Percentiles rank a stretch among this genome's conserved stretches.
Conservation (phyloP, 2,888 invertebrate genomes). For the Gerris lacustris region DNA sequence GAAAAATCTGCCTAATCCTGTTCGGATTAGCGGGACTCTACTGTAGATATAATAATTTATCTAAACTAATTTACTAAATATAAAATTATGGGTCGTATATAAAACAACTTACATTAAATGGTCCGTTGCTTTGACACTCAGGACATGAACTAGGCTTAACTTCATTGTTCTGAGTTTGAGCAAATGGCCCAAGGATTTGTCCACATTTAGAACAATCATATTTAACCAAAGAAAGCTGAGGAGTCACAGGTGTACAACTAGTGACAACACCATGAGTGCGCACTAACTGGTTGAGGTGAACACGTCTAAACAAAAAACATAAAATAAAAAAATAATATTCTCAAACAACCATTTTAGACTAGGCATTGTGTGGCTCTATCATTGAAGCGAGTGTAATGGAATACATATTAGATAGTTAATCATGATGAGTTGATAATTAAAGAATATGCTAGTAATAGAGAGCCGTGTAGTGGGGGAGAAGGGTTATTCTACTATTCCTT, state of each 20-base stretch:
- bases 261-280: conserved; percentile 90
- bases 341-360: neutral
- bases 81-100: no score
- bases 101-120: conserved; percentile 59
- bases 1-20: no score
- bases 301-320: conserved; percentile 43
- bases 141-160: conserved; percentile 94
- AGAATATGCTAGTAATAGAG: no score
- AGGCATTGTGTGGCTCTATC: neutral
- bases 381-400: no score
- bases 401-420: no score
- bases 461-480: no score
- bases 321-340: no score
- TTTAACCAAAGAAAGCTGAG: conserved; percentile 88
- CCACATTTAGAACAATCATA: conserved; percentile 96
- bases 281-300: conserved; percentile 87
- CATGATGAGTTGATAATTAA: no score
- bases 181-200: conserved; percentile 88
- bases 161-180: conserved; percentile 85
- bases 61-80: no score
- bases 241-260: conserved; percentile 85
- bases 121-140: conserved; percentile 91
- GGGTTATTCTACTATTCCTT: no score
- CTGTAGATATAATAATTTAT: no score
- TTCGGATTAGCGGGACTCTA: no score